phyloP scores from a whole-genome alignment of 2,797 vertebrate genomes.

The Onychomys leucogaster region DNA sequence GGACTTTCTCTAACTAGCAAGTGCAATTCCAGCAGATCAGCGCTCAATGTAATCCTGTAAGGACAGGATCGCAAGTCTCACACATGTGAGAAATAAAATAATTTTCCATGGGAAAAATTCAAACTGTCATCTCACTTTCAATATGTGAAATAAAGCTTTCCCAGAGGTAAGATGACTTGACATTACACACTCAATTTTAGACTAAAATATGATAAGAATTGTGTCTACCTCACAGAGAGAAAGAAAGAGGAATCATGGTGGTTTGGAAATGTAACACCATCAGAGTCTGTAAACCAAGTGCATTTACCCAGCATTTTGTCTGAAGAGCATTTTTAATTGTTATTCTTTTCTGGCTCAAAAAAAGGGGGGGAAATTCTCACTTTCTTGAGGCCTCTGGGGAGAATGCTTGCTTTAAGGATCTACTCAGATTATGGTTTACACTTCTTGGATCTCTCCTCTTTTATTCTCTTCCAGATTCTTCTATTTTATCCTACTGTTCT shows the following conservation, averaged over 20 bases:
- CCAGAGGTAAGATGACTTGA: background rate
- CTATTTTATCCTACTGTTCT: background rate
- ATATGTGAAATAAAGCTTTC: background rate
- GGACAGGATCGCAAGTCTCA: background rate
- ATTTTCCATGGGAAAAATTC: background rate
- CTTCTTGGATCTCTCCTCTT: background rate
- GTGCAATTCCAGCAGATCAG: background rate
- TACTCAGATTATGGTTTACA: background rate
- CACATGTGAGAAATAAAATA: background rate
- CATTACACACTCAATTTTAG: conserved; percentile 29
- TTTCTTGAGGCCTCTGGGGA: background rate
- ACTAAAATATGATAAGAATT: background rate
- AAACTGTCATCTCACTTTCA: conserved; percentile 17
- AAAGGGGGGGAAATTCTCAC: conserved; percentile 28
- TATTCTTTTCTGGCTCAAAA: conserved; percentile 20
- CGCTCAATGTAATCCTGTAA: background rate
- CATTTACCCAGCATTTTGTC: background rate
- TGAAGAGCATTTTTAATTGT: background rate
- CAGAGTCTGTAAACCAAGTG: background rate
- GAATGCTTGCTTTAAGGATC: background rate
- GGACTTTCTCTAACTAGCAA: conserved; percentile 29
- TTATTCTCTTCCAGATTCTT: conserved; percentile 46
- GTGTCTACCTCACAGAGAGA: background rate
- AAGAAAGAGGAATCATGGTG: background rate
- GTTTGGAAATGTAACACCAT: background rate